phyloP scores from a whole-genome alignment of 2,888 invertebrate species.

The Poecilus cupreus region DNA sequence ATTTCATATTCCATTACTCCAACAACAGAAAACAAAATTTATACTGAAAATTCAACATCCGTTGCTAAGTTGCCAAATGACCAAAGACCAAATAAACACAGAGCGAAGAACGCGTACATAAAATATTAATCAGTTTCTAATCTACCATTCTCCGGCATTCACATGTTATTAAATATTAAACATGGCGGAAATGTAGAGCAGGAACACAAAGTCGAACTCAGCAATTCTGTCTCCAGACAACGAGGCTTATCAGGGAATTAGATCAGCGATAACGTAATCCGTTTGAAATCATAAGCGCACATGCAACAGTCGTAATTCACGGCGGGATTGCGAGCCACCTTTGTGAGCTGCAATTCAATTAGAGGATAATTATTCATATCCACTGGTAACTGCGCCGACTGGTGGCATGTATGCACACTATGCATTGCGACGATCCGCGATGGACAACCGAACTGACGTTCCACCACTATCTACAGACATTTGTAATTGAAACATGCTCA shows the following conservation, averaged over 20 bases:
- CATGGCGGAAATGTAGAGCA: not conserved
- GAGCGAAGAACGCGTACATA: not conserved
- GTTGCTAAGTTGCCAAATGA: conserved; percentile 34
- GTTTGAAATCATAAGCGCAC: conserved; percentile 51
- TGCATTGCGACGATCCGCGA: not conserved
- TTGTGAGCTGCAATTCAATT: conserved; percentile 58
- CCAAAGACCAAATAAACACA: conserved; percentile 28
- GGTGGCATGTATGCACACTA: conserved; percentile 22
- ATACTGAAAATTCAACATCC: conserved; percentile 26
- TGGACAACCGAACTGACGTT: not conserved
- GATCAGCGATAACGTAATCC: conserved; percentile 40
- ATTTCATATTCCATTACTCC: conserved; percentile 34
- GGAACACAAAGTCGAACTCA: not conserved
- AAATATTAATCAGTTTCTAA: conserved; percentile 20
- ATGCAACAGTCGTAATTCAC: conserved; percentile 54
- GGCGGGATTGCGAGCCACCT: conserved; percentile 48
- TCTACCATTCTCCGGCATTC: not conserved
- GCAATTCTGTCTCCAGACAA: conserved; percentile 3
- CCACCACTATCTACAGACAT: not conserved
- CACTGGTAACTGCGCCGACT: conserved; percentile 40
- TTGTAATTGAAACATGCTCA: not conserved
- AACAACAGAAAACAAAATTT: conserved; percentile 2
- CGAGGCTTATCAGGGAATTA: conserved; percentile 38
- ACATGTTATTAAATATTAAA: conserved; percentile 22
- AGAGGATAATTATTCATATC: conserved; percentile 57